phyloP scores from a whole-genome alignment of 2,888 invertebrate genomes.

The Drosophila setosimentum region DNA sequence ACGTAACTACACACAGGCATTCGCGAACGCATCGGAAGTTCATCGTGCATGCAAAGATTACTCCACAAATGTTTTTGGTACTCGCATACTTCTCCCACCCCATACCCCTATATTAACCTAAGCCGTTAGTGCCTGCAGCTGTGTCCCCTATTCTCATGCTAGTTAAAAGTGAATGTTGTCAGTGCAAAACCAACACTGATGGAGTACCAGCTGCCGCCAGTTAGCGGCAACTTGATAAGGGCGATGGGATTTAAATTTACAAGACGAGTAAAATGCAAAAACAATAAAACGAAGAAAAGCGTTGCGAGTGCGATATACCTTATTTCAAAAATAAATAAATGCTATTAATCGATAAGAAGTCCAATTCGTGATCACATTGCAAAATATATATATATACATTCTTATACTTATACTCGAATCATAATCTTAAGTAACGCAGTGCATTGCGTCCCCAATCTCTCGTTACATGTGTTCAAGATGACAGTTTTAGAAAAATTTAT shows the following conservation, averaged over 20 bases:
- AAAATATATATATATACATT: not conserved
- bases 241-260: slow-evolving; percentile 51
- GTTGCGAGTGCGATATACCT: not conserved
- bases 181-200: slow-evolving; percentile 43
- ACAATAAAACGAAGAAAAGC: not conserved
- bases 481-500: not conserved
- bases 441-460: no score
- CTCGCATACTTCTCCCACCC: not conserved
- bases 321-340: not conserved
- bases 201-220: slow-evolving; percentile 37
- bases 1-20: slow-evolving; percentile 4
- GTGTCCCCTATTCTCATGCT: not conserved
- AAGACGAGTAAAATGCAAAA: slow-evolving; percentile 16
- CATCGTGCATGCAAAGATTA: slow-evolving; percentile 73
- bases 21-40: slow-evolving; percentile 41
- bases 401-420: not conserved
- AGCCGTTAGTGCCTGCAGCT: not conserved
- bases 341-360: not conserved
- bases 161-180: slow-evolving; percentile 48
- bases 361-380: not conserved
- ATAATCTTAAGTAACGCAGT: not conserved
- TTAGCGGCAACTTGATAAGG: slow-evolving; percentile 44
- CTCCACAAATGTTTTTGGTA: slow-evolving; percentile 54
- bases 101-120: not conserved
- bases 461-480: not conserved